These are phyloP conservation scores for Cosmia trapezina DNA, from an alignment of 2,888 invertebrate genomes.

Conservation along the genomic window DNA sequence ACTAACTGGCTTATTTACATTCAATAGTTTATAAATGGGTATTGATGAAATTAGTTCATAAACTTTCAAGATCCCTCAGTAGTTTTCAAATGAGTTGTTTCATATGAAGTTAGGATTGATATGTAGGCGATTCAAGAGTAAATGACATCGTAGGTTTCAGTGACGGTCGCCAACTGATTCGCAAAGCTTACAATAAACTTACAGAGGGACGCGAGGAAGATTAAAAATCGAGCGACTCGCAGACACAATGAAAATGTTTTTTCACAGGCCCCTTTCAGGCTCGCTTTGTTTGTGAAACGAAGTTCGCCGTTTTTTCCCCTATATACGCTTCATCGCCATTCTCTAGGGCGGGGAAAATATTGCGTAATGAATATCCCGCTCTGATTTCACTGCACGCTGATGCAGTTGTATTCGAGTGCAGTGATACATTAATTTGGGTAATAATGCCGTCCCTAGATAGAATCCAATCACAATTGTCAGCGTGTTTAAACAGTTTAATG, in stretches of 20 bases:
- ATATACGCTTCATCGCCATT: conserved; percentile 85
- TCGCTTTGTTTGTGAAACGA: conserved; percentile 89
- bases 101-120: conserved; percentile 1
- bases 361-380: conserved; percentile 83
- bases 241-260: conserved; percentile 90
- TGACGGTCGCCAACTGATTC: conserved; percentile 78
- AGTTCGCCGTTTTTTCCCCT: conserved; percentile 85
- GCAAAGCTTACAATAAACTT: conserved; percentile 86
- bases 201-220: conserved; percentile 83
- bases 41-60: conserved; percentile 25
- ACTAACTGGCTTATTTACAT: conserved; percentile 19
- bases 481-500: conserved; percentile 54
- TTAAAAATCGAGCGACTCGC: conserved; percentile 89
- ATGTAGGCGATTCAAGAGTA: conserved; percentile 53
- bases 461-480: conserved; percentile 53
- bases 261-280: conserved; percentile 87
- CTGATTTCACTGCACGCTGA: conserved; percentile 72
- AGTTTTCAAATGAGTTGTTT: conserved; percentile 20
- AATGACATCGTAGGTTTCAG: conserved; percentile 74
- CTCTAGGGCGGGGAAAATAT: conserved; percentile 80
- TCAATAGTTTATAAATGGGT: not conserved
- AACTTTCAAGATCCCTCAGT: conserved; percentile 2
- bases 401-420: conserved; percentile 69
- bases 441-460: conserved; percentile 61
- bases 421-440: conserved; percentile 73